Evolutionary conservation across 2,797 vertebrate species (phyloP), one percentile per base, ranked within the genome.

Genomic region (Brachyrhaphis roseni): DNA sequence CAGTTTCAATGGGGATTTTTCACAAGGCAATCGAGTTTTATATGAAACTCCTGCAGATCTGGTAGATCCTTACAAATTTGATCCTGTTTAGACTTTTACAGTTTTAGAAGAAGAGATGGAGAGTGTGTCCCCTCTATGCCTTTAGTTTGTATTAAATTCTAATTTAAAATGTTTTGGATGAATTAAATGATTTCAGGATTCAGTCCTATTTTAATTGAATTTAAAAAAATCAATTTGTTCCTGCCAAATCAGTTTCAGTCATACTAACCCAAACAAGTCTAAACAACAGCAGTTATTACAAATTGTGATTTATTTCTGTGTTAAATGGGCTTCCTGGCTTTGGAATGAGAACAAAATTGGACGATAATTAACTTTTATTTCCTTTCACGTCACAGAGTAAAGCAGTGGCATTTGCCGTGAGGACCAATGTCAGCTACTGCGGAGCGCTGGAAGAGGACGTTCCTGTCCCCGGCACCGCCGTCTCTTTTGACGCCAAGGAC

Each of bases 401-500:
- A 93, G 97, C 97, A 1, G 98, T 99, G 84, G 98, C 98, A 0
- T 99, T 99, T 90, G 98, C 98, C 3, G 98, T 99, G 88, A 98
- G 97, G 95, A 99, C 98, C 23, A 99, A 99, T 0, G 97, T 99
- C 90, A 98, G 97, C 92, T 99, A 98, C 94, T 99, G 98, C 2
- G 98, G 98, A 0, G 98, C 98, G 55, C 94, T 98, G 93, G 98
- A 99, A 76, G 98, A 98, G 92, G 98, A 99, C 90, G 97, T 98
- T 75, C 98, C 98, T 43, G 97, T 99, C 73, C 96, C 97, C 0
- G 97, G 98, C 88, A 98, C 97, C 0, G 98, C 97, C 84, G 96
- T 99, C 94, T 98, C 98, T 78, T 99, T 99, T 62, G 98, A 99
- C 86, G 96, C 97, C 94, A 99, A 99, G 96, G 98, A 99, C 95